Percentiles rank a stretch among this genome's conserved stretches.
Conservation (phyloP, 2,888 invertebrate genomes). For the Drosophila picticornis region DNA sequence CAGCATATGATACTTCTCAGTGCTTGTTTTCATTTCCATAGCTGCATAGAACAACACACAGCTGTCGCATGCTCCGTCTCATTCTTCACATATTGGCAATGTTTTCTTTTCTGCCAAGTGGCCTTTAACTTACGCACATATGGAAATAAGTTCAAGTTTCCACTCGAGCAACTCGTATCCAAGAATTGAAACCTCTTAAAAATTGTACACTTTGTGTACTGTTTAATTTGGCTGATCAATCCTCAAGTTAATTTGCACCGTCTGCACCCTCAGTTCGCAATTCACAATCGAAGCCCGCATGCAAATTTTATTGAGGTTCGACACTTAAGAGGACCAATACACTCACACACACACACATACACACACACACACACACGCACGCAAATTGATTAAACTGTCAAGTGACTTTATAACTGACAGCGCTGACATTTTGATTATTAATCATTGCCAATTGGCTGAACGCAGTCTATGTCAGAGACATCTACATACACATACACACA, state of each 20-base stretch:
- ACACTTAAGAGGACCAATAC: conserved; percentile 41
- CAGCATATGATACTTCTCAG: conserved; percentile 30
- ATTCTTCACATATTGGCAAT: conserved; percentile 39
- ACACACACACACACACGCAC: conserved; percentile 29
- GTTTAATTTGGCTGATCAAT: conserved; percentile 52
- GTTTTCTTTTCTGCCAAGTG: conserved; percentile 30
- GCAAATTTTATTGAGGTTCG: conserved; percentile 43
- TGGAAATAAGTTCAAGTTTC: background rate
- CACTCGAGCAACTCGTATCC: background rate
- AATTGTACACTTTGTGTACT: conserved; percentile 29
- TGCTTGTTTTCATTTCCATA: conserved; percentile 44
- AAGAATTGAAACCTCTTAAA: conserved; percentile 10
- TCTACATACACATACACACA: conserved; percentile 5
- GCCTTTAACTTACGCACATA: conserved; percentile 49
- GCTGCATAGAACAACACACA: conserved; percentile 37
- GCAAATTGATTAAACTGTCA: conserved; percentile 79
- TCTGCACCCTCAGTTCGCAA: background rate
- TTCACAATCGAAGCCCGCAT: conserved; percentile 43
- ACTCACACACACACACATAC: conserved; percentile 38
- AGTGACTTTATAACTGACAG: conserved; percentile 78
- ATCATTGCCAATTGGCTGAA: conserved; percentile 72
- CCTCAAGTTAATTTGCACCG: conserved; percentile 43
- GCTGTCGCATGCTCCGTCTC: conserved; percentile 49
- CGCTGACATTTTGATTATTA: conserved; percentile 79
- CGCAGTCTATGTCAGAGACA: conserved; percentile 37